Percentiles rank a stretch among this genome's conserved stretches.
phyloP scores from a whole-genome alignment of 2,888 invertebrate genomes.

The Dolichomitus sp. region DNA sequence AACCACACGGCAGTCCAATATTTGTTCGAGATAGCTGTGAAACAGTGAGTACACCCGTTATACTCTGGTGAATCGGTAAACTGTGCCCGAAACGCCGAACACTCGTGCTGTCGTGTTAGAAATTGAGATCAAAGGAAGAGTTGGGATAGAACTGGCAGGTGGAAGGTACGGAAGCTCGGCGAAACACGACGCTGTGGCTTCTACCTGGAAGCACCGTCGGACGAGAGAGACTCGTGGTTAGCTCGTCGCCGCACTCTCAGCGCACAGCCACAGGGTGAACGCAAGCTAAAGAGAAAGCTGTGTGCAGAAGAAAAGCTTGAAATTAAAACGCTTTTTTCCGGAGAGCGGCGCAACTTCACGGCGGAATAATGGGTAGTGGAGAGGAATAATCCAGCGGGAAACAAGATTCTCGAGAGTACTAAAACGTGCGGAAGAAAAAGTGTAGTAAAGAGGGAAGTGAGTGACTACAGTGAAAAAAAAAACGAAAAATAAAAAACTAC shows the following conservation, averaged over 20 bases:
- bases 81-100: background rate
- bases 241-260: slow-evolving; percentile 21
- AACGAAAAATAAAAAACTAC: background rate
- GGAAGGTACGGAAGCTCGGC: slow-evolving; percentile 22
- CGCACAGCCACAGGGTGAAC: slow-evolving; percentile 21
- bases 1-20: background rate
- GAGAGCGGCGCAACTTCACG: slow-evolving; percentile 12
- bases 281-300: slow-evolving; percentile 50
- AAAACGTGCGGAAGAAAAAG: slow-evolving; percentile 3
- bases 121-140: slow-evolving; percentile 42
- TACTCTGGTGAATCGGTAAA: slow-evolving; percentile 1
- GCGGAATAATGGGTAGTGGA: slow-evolving; percentile 32
- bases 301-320: slow-evolving; percentile 38
- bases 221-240: slow-evolving; percentile 25
- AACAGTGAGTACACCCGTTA: slow-evolving; percentile 6
- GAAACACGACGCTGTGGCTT: slow-evolving; percentile 31
- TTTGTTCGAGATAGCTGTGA: background rate
- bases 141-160: slow-evolving; percentile 20
- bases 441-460: background rate
- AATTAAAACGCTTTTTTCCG: slow-evolving; percentile 52
- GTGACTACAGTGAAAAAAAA: slow-evolving; percentile 1
- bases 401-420: slow-evolving; percentile 28
- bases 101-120: slow-evolving; percentile 15
- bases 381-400: slow-evolving; percentile 24
- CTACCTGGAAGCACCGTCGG: slow-evolving; percentile 30